phyloP scores from a whole-genome alignment of 2,797 vertebrate species.

The Halcyon chelicuti region DNA sequence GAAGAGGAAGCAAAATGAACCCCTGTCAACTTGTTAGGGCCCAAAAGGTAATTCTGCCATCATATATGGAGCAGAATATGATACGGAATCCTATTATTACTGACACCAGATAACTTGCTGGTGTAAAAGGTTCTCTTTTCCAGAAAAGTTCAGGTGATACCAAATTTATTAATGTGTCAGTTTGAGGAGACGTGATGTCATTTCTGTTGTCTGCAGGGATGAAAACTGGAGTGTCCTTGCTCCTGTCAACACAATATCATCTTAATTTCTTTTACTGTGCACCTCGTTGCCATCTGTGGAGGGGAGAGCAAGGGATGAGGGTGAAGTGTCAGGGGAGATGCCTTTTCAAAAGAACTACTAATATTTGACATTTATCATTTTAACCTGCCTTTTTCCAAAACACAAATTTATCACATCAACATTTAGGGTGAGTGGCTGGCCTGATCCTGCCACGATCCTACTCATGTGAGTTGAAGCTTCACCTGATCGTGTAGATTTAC shows the following conservation, averaged over 20 bases:
- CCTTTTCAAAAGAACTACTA: conserved; percentile 71
- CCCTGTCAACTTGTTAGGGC: conserved; percentile 91
- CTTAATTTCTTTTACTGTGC: conserved; percentile 89
- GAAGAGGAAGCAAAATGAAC: conserved; percentile 91
- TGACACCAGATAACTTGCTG: conserved; percentile 86
- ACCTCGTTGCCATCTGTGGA: conserved; percentile 86
- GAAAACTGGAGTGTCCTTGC: conserved; percentile 86
- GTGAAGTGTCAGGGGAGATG: conserved; percentile 81
- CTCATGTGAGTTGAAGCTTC: neutral
- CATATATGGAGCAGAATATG: conserved; percentile 82
- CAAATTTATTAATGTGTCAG: conserved; percentile 95
- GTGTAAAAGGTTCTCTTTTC: conserved; percentile 87
- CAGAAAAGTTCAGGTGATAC: conserved; percentile 95
- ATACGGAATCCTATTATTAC: conserved; percentile 90
- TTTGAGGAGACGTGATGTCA: conserved; percentile 87
- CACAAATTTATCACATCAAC: neutral
- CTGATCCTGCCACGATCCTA: neutral
- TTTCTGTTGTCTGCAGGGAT: conserved; percentile 87
- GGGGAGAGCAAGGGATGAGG: conserved; percentile 45
- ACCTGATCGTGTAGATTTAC: neutral
- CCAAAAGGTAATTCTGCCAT: conserved; percentile 88
- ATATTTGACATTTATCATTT: conserved; percentile 86
- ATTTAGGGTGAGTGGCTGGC: neutral
- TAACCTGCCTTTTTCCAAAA: conserved; percentile 72
- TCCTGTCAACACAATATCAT: conserved; percentile 92